phyloP scores from a whole-genome alignment of 2,113 vertebrate species.

The Hystrix cristata region DNA sequence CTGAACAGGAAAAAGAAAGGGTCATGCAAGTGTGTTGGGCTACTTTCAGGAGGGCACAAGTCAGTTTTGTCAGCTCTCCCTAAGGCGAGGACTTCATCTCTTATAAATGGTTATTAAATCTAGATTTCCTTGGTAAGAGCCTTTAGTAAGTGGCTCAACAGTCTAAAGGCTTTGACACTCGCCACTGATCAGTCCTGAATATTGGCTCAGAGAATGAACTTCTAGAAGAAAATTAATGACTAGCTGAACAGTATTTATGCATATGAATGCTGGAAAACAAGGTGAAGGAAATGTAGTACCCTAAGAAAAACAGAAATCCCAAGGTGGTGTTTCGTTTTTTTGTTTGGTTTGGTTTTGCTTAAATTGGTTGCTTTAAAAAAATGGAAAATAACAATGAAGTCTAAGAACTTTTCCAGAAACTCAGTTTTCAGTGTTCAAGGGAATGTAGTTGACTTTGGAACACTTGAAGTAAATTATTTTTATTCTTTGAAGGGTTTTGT shows the following conservation, averaged over 20 bases:
- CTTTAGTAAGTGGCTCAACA: constrained; percentile 65
- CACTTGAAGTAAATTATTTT: constrained; percentile 69
- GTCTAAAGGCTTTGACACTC: constrained; percentile 77
- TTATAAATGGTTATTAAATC: constrained; percentile 74
- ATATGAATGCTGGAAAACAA: background rate
- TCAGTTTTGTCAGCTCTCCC: constrained; percentile 68
- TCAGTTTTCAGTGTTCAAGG: constrained; percentile 8
- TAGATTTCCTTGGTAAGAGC: constrained; percentile 74
- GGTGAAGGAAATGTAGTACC: accelerated
- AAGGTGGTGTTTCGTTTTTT: background rate
- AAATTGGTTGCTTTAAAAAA: background rate
- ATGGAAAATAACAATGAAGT: constrained; percentile 12
- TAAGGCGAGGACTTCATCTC: constrained; percentile 69
- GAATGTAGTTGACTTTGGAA: constrained; percentile 2
- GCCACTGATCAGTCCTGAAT: constrained; percentile 57
- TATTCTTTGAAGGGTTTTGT: constrained; percentile 65
- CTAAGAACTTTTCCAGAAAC: constrained; percentile 35
- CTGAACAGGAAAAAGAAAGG: constrained; percentile 67
- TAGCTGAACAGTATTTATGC: background rate
- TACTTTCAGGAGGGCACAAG: constrained; percentile 71
- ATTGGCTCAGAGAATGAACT: background rate
- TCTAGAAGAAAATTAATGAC: background rate
- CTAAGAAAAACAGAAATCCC: background rate
- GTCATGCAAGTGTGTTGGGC: constrained; percentile 71
- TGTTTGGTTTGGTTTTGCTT: background rate